These are phyloP conservation scores for Cryptops parisi DNA, from an alignment of 2,888 invertebrate genomes.

Conservation along the genomic window DNA sequence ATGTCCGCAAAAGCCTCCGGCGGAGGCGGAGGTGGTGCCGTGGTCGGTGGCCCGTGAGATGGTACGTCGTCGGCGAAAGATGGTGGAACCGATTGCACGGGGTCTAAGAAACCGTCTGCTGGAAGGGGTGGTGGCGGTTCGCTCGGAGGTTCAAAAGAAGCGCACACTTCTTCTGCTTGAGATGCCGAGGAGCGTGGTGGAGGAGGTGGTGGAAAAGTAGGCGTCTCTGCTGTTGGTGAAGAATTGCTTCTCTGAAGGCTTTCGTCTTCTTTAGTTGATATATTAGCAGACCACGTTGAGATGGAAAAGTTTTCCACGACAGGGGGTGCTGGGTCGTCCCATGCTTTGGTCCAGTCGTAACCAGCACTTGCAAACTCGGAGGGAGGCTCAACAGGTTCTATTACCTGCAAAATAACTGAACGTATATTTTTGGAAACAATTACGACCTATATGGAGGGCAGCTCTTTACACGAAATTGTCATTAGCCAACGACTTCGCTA, in stretches of 20 bases:
- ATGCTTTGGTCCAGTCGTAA: conserved; percentile 7
- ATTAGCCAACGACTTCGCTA: too few species aligned
- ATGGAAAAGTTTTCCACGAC: not conserved
- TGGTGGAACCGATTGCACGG: not conserved
- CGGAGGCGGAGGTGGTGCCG: conserved; percentile 18
- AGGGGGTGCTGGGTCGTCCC: conserved; percentile 1
- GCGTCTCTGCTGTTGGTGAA: not conserved
- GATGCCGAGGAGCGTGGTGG: not conserved
- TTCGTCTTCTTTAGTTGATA: not conserved
- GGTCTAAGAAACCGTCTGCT: not conserved
- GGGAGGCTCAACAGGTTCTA: not conserved
- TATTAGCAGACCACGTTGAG: not conserved
- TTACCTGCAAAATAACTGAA: too few species aligned
- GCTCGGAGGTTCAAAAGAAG: not conserved
- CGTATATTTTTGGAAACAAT: too few species aligned
- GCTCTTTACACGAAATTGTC: too few species aligned
- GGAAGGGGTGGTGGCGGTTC: not conserved
- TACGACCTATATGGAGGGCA: too few species aligned
- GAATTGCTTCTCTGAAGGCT: not conserved
- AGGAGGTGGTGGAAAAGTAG: not conserved
- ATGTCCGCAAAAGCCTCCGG: conserved; percentile 9
- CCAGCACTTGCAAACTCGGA: not conserved
- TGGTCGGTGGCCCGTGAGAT: conserved; percentile 19
- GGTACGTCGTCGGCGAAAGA: conserved; percentile 1
- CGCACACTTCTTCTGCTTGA: not conserved